Base-by-base conservation (phyloP, 2,797 vertebrate species). In the Acropternis orthonyx region DNA sequence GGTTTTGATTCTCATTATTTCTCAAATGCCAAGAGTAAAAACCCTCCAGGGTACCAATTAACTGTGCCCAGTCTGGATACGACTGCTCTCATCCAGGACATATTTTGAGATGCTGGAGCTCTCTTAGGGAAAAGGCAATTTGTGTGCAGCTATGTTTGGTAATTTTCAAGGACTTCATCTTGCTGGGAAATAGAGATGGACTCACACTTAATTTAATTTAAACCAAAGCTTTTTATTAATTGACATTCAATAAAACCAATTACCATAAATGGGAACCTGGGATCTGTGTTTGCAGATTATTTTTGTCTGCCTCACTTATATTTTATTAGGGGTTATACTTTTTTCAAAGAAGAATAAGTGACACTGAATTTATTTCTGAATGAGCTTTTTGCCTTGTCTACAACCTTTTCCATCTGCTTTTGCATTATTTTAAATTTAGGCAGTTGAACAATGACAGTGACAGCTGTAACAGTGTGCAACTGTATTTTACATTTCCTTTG, bases 41-140 rank as follows among this genome's bases (percentile, higher is more conserved):
- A 83, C 85, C 49, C 95, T 95, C 96, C 76, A 58, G 95, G 93
- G 95, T 96, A 87, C 96, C 97, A 98, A 97, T 98, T 97, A 97
- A 66, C 76, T 80, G 89, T 92, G 93, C 89, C 95, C 92, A 68
- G 85, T 46, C 95, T 75, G 37, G 79, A 95, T 94, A 62, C 0
- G 4, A 88, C 88, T 67, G 76, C 88, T 78, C 85, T 92, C 88
- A 95, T 88, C 92, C 90, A 95, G 95, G 94, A 91, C 44, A 8
- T 88, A 76, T 93, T 97, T 82, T 8, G 76, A 92, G 93, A 96
- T 71, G 90, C 83, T n/a, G 74, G 95, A 93, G 81, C 72, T 90
- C 95, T 97, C 96, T 96, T 96, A 84, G 92, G 97, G 97, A 97
- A 97, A 95, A 96, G 89, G 93, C 96, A 98, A 98, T 98, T 98